Conservation (phyloP, 2,888 invertebrate genomes). For the Macropis europaea region DNA sequence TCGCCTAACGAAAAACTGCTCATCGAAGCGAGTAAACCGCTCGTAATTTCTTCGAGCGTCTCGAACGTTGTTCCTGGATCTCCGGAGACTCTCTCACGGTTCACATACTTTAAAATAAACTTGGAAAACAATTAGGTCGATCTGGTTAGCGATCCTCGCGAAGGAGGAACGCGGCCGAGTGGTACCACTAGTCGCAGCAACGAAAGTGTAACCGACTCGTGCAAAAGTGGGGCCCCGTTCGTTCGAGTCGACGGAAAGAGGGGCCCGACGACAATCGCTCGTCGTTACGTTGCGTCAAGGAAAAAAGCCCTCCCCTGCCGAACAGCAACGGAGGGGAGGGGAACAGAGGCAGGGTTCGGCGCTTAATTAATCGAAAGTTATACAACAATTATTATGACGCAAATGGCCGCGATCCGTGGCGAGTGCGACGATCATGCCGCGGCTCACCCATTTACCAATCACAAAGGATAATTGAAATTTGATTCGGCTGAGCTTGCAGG, state of each 20-base stretch:
- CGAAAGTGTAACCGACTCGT: slow-evolving; percentile 75
- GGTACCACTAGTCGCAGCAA: slow-evolving; percentile 75
- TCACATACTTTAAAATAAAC: slow-evolving; percentile 40
- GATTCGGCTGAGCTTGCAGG: background rate
- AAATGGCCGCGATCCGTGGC: slow-evolving; percentile 49
- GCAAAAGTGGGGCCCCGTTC: slow-evolving; percentile 53
- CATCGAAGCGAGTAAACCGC: background rate
- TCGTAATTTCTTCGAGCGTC: background rate
- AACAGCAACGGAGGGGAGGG: background rate
- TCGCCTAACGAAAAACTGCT: background rate
- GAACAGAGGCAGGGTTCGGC: slow-evolving; percentile 26
- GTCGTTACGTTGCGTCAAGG: slow-evolving; percentile 25
- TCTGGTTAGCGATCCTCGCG: slow-evolving; percentile 40
- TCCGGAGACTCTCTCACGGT: slow-evolving; percentile 28
- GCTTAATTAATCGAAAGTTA: slow-evolving; percentile 66
- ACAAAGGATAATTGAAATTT: slow-evolving; percentile 13
- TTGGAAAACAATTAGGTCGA: slow-evolving; percentile 51
- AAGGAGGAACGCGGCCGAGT: slow-evolving; percentile 60
- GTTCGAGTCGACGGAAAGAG: slow-evolving; percentile 29
- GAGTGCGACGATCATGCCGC: slow-evolving; percentile 46
- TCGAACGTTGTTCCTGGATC: background rate
- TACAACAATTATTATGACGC: slow-evolving; percentile 60
- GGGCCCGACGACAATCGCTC: slow-evolving; percentile 14
- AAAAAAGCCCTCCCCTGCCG: slow-evolving; percentile 16
- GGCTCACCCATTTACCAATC: slow-evolving; percentile 30